Evolutionary conservation across 2,888 invertebrate genomes (phyloP).

Genomic region (Dynastes hyllus): DNA sequence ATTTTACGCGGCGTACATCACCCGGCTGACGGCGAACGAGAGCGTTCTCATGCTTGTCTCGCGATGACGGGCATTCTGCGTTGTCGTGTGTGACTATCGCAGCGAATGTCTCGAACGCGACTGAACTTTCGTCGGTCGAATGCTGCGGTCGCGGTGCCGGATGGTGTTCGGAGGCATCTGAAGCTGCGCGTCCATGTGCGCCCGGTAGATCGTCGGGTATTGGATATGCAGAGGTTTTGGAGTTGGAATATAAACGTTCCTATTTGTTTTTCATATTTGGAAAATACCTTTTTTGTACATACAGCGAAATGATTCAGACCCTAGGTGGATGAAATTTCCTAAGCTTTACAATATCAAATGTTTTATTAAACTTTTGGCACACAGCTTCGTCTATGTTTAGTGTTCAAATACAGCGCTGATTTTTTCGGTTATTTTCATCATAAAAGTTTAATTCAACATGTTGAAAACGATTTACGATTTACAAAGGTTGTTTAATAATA

Average conservation of each 20-base stretch:
- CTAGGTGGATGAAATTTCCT: too few species aligned
- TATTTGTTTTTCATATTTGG: conserved; percentile 16
- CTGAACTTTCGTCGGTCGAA: conserved; percentile 42
- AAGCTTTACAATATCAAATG: too few species aligned
- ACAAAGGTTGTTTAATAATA: too few species aligned
- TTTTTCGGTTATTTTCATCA: too few species aligned
- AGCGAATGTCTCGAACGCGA: conserved; percentile 30
- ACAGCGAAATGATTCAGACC: too few species aligned
- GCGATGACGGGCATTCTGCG: not conserved
- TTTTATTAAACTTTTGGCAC: too few species aligned
- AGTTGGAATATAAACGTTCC: not conserved
- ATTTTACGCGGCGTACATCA: conserved; percentile 46
- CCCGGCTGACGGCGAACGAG: conserved; percentile 37
- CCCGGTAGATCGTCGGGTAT: not conserved
- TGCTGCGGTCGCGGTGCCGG: conserved; percentile 37
- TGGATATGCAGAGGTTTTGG: not conserved
- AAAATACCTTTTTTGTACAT: too few species aligned
- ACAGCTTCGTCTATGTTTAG: too few species aligned
- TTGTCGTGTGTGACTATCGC: conserved; percentile 23
- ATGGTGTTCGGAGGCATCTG: conserved; percentile 34
- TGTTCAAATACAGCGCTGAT: too few species aligned
- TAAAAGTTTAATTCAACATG: too few species aligned
- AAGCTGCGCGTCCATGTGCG: conserved; percentile 48
- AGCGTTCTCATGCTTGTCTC: conserved; percentile 34
- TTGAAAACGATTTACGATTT: too few species aligned